phyloP scores from a whole-genome alignment of 2,113 vertebrate genomes.

The Entosphenus tridentatus region DNA sequence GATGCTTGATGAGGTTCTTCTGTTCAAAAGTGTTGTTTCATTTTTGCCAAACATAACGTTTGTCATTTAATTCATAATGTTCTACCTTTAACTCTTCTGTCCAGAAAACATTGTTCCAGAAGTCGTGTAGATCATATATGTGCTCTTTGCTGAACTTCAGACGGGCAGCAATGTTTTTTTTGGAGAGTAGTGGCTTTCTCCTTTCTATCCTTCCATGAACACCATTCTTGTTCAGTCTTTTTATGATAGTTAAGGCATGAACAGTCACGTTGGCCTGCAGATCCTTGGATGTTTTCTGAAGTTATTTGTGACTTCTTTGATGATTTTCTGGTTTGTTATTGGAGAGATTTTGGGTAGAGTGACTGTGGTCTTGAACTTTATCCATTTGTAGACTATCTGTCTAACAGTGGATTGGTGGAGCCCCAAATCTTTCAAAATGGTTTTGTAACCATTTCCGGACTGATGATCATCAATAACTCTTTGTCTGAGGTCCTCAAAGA shows the following conservation, averaged over 20 bases:
- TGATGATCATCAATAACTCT: neutral
- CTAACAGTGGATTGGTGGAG: constrained; percentile 3
- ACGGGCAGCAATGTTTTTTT: neutral
- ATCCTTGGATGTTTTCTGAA: constrained; percentile 1
- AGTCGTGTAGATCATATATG: neutral
- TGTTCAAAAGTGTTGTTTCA: neutral
- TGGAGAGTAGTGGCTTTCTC: neutral
- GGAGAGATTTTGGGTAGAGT: neutral
- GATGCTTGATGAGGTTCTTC: neutral
- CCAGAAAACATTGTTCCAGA: neutral
- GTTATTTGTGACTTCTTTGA: constrained; percentile 1
- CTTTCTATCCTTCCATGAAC: neutral
- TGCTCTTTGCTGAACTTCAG: neutral
- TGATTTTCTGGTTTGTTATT: neutral
- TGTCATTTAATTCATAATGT: neutral
- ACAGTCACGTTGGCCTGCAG: neutral
- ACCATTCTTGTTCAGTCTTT: constrained; percentile 5
- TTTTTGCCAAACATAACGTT: constrained; percentile 2
- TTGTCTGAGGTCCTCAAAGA: neutral
- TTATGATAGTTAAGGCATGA: neutral
- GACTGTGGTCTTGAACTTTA: neutral
- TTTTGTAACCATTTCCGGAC: neutral
- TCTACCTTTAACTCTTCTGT: neutral
- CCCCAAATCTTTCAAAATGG: neutral
- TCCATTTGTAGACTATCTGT: neutral